These are phyloP conservation scores for Antheraea mylitta DNA, from an alignment of 1,140 invertebrate species.

Conservation along the genomic window DNA sequence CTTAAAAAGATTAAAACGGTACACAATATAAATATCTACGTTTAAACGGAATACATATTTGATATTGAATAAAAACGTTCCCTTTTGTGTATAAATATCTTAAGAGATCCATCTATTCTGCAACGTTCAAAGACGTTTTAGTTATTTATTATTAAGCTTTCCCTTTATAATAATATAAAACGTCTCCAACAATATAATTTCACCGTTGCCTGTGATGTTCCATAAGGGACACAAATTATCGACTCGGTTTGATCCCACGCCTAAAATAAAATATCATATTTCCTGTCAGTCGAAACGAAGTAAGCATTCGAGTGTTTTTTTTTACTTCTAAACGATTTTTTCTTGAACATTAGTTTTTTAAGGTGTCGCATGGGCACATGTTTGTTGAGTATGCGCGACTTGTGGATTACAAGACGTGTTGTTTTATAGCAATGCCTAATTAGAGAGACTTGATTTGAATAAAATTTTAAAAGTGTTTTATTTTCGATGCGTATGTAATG, in stretches of 20 bases:
- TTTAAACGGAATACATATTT: neutral
- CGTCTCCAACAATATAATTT: constrained; percentile 62
- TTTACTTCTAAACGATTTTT: constrained; percentile 39
- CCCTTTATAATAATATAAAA: constrained; percentile 46
- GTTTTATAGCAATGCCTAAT: constrained; percentile 37
- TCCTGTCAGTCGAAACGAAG: constrained; percentile 67
- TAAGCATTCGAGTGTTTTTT: constrained; percentile 69
- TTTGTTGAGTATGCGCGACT: constrained; percentile 64
- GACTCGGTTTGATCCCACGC: constrained; percentile 74
- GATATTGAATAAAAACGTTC: constrained; percentile 8
- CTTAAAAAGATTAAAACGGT: no score
- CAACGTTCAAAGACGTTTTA: constrained; percentile 27
- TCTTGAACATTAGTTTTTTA: constrained; percentile 51
- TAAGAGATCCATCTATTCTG: constrained; percentile 32
- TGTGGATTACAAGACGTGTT: constrained; percentile 41
- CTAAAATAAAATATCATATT: constrained; percentile 78
- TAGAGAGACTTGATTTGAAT: neutral
- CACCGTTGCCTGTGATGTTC: constrained; percentile 58
- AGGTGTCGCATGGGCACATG: constrained; percentile 69
- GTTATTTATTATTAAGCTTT: constrained; percentile 30
- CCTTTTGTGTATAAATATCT: constrained; percentile 22
- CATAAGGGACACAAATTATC: constrained; percentile 72
- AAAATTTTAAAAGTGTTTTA: no score
- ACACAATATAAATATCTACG: no score
- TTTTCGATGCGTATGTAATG: no score